A percentile compares a stretch with the other conserved stretches of the same genome.
Conservation (phyloP, 2,113 vertebrate genomes). For the Brachyistius frenatus region DNA sequence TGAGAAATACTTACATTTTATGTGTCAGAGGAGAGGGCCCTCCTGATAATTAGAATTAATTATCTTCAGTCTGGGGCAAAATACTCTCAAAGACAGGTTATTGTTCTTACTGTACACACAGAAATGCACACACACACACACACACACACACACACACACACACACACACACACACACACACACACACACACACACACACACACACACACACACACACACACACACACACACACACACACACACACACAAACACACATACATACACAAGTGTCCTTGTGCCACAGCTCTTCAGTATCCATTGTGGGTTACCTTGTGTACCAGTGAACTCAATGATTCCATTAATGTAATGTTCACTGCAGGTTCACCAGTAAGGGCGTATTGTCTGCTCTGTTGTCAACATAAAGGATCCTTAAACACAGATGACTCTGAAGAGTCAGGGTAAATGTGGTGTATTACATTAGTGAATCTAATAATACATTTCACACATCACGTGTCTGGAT, state of each 20-base stretch:
- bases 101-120: conserved; percentile 35
- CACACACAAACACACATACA: conserved; percentile 17
- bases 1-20: conserved; percentile 74
- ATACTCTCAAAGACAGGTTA: conserved; percentile 67
- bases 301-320: conserved; percentile 34
- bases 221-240: neutral
- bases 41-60: conserved; percentile 78
- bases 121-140: too few species aligned
- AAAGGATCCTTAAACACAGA: conserved; percentile 51
- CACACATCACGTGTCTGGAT: conserved; percentile 4
- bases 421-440: conserved; percentile 30
- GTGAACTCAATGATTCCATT: conserved; percentile 47
- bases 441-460: conserved; percentile 21
- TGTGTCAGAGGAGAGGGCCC: conserved; percentile 72
- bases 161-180: neutral
- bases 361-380: conserved; percentile 33
- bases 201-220: conserved; percentile 3
- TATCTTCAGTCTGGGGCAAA: conserved; percentile 72
- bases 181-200: conserved; percentile 13
- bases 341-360: conserved; percentile 46
- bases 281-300: conserved; percentile 38
- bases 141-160: too few species aligned
- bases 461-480: conserved; percentile 13
- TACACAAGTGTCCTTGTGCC: conserved; percentile 41
- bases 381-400: conserved; percentile 35